Conservation (phyloP, 2,888 invertebrate genomes). For the Calameuta filiformis region DNA sequence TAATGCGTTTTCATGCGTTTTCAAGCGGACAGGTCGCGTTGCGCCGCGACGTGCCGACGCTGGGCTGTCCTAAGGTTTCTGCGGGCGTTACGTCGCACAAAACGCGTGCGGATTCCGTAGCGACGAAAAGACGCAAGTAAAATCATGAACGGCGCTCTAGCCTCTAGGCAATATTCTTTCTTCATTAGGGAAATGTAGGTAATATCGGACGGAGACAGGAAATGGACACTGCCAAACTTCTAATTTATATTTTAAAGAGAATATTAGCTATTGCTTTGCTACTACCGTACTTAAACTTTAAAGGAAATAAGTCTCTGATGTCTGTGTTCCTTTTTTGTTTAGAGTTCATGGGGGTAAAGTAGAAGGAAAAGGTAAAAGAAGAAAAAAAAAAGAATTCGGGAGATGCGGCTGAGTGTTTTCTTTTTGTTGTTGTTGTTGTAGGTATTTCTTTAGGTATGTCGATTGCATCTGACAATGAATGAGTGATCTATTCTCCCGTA, state of each 20-base stretch:
- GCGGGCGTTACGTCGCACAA: too few species aligned
- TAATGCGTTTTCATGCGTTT: slow-evolving; percentile 29
- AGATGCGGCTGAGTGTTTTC: neutral
- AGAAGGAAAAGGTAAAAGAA: neutral
- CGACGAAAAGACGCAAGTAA: neutral
- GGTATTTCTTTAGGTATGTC: too few species aligned
- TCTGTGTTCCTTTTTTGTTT: slow-evolving; percentile 17
- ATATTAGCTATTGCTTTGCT: slow-evolving; percentile 22
- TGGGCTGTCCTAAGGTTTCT: too few species aligned
- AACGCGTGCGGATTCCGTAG: too few species aligned
- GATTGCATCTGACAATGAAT: too few species aligned
- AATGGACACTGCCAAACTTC: slow-evolving; percentile 58
- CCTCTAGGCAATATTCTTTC: slow-evolving; percentile 23
- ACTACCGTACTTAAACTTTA: slow-evolving; percentile 6
- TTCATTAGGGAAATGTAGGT: slow-evolving; percentile 22
- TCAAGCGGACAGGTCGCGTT: slow-evolving; percentile 17
- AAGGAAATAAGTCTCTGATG: slow-evolving; percentile 24
- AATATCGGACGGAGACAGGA: slow-evolving; percentile 34
- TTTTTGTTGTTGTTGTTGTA: neutral
- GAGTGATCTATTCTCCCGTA: too few species aligned
- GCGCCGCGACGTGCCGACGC: too few species aligned
- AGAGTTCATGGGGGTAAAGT: neutral
- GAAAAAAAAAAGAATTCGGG: neutral
- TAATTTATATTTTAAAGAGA: slow-evolving; percentile 45
- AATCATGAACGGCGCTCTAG: slow-evolving; percentile 1